A percentile compares a stretch with the other conserved stretches of the same genome.
phyloP scores from a whole-genome alignment of 2,888 invertebrate genomes.

The Anthophora plumipes region DNA sequence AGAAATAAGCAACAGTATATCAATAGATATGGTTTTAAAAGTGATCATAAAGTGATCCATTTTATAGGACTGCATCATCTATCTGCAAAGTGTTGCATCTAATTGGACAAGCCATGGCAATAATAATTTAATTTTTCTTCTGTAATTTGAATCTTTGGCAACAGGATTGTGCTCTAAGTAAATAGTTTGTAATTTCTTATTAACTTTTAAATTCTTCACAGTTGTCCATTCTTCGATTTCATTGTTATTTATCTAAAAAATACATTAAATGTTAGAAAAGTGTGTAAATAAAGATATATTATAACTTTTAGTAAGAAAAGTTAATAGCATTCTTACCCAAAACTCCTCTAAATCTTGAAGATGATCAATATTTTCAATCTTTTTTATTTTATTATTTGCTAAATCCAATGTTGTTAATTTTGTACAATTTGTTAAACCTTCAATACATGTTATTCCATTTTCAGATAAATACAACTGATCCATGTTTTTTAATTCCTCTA shows the following conservation, averaged over 20 bases:
- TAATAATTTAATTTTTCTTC: constrained; percentile 95
- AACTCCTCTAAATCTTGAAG: constrained; percentile 94
- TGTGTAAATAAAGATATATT: constrained; percentile 32
- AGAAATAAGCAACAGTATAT: constrained; percentile 25
- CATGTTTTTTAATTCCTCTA: constrained; percentile 90
- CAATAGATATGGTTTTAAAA: constrained; percentile 20
- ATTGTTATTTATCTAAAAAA: constrained; percentile 95
- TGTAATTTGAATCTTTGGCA: constrained; percentile 92
- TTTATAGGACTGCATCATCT: constrained; percentile 73
- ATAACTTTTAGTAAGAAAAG: background rate
- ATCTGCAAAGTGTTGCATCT: constrained; percentile 96
- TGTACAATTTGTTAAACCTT: constrained; percentile 90
- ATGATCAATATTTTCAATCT: constrained; percentile 91
- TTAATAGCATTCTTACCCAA: constrained; percentile 89
- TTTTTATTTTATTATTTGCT: constrained; percentile 93
- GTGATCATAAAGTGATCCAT: constrained; percentile 8
- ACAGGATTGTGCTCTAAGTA: constrained; percentile 98
- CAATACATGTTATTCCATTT: constrained; percentile 93
- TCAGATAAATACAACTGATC: constrained; percentile 97
- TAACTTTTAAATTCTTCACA: constrained; percentile 89
- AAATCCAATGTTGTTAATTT: constrained; percentile 94
- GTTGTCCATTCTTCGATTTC: constrained; percentile 93
- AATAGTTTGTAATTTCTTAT: constrained; percentile 91
- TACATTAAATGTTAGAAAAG: constrained; percentile 32
- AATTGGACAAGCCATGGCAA: constrained; percentile 95